A percentile compares a stretch with the other conserved stretches of the same genome.
Conservation (phyloP, 1,140 invertebrate genomes). For the Drosophila kohkoa region DNA sequence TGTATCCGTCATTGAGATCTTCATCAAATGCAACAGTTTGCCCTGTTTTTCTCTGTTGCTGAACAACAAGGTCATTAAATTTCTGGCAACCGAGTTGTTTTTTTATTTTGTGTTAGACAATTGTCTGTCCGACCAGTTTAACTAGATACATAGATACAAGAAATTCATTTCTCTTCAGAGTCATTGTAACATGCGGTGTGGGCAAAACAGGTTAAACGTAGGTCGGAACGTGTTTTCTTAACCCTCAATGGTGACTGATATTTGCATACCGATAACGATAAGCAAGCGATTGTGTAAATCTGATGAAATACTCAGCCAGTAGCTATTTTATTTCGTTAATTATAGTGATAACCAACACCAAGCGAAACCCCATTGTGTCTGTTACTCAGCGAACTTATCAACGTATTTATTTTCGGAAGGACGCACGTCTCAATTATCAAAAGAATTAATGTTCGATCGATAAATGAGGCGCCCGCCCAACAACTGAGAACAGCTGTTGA, state of each 20-base stretch:
- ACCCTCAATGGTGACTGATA: conserved; percentile 8
- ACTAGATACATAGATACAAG: not conserved
- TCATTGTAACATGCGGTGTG: conserved; percentile 5
- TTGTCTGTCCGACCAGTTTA: not conserved
- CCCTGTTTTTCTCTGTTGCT: conserved; percentile 3
- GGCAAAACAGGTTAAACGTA: conserved; percentile 31
- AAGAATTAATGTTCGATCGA: conserved; percentile 28
- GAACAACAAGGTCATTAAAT: conserved; percentile 41
- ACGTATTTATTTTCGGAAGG: not conserved
- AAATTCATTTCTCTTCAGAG: conserved; percentile 11
- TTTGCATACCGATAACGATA: conserved; percentile 19
- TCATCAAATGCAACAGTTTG: conserved; percentile 11
- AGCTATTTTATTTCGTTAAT: conserved; percentile 15
- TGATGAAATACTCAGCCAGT: conserved; percentile 26
- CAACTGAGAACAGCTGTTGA: conserved; percentile 9
- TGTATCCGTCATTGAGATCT: not conserved
- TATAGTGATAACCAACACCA: conserved; percentile 28
- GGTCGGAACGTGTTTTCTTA: conserved; percentile 17
- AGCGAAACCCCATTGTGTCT: conserved; percentile 14
- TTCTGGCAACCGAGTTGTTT: conserved; percentile 26
- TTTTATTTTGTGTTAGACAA: conserved; percentile 25
- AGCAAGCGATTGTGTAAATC: not conserved
- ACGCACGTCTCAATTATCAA: conserved; percentile 33
- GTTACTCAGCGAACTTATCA: not conserved
- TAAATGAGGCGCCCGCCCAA: conserved; percentile 7